Base-by-base conservation (phyloP, 2,888 invertebrate species). In the Acanthococcus lagerstroemiae region DNA sequence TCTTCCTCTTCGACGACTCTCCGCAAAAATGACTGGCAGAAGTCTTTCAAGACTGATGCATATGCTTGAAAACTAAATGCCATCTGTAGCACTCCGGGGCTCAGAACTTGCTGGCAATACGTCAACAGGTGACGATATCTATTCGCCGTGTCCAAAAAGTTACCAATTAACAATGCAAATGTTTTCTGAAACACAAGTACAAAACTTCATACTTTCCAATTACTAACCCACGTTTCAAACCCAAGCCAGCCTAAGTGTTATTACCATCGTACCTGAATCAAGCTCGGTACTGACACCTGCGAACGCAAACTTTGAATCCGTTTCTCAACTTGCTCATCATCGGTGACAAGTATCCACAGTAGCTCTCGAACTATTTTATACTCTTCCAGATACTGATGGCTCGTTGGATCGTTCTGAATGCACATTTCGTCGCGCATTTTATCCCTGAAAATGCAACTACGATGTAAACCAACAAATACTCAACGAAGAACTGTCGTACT, bases 41-140 rank as follows among this genome's bases (percentile, higher is more conserved):
- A 17, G 12, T 60, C 45, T 15, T 25, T 60, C 27, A 60, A 48
- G 19, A 48, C 27, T 9, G 27, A 60, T 5, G 19, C 60, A 26
- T 60, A 60, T 1, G 46, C 50, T 48, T 60, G 60, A 17, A 25
- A 48, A 25, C 24, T 60, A 7, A 60, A 60, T 5, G 60, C 26
- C 25, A 48, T 19, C 21, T 60, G 60, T 4, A 48, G 26, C 15
- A 27, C 27, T 19, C 26, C 12, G 24, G 7, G 26, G 9, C 4
- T 12, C 12, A 27, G 27, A 44, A 60, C 7, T 48, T 60, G 48
- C 19, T 60, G 48, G 17, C n/a, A 46, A 25, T 25, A 60, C 9
- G 58, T 44, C 25, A n/a, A 48, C 26, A 60, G 19, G n/a, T 60
- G 46, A 21, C 26, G 48, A n/a, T 60, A 60, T 17, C 48, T 48